Evolutionary conservation across 2,888 invertebrate species (phyloP), one percentile per base, ranked within the genome.

Genomic region (Strigamia maritima): DNA sequence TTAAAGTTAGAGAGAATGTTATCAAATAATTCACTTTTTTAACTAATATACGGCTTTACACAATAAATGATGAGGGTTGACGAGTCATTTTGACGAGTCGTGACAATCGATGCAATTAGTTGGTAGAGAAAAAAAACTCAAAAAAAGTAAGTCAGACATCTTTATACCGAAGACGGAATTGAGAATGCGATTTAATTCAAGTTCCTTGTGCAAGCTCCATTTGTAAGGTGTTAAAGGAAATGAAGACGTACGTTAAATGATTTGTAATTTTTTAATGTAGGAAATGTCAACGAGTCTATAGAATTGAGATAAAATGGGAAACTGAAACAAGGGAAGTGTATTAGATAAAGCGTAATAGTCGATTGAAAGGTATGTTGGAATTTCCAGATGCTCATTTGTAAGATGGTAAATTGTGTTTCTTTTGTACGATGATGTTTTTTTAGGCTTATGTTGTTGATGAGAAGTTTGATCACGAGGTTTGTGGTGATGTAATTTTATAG

Each of bases 251-350:
- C 26, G 70, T 70, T 70, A 70, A 70, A 70, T 70, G 70, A 28
- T 70, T 24, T 70, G 70, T 70, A 70, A n/a, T n/a, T 24, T 70
- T 70, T n/a, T 28, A 70, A 70, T 70, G 70, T 70, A 70, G 70
- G 70, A 70, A 70, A 70, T 70, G 70, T 70, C 70, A 70, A 70
- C 24, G 70, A 70, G 70, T 70, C 26, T 70, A 12, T 1, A 24
- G 70, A 70, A 26, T 70, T 10, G 16, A 24, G 70, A 70, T 70
- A 26, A 70, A 70, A 70, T 0, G 26, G 28, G 54, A 54, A n/a
- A 4, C 16, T n/a, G 28, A 70, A 70, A 70, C 70, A 70, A 70
- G 70, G 70, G 70, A 70, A 70, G 28, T 70, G 70, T 70, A 70
- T 70, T 70, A 70, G 70, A 70, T 70, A 70, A 70, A 70, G 70